Evolutionary conservation across 2,113 vertebrate species (phyloP).

Genomic region (Apodemus speciosus): DNA sequence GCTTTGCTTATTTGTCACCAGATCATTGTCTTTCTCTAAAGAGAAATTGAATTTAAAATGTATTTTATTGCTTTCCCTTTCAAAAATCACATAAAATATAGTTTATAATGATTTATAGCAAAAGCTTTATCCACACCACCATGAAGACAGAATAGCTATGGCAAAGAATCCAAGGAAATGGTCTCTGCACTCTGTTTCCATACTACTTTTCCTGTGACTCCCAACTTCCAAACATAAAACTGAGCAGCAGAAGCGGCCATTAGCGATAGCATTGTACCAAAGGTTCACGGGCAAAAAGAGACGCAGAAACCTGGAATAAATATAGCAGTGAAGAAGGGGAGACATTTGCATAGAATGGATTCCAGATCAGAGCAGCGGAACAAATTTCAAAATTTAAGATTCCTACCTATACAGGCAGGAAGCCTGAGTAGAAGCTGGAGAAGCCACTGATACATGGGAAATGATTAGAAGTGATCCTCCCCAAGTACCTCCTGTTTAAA

Average conservation of each 20-base stretch:
- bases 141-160: not conserved
- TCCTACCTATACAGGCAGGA: not conserved
- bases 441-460: slow-evolving; percentile 33
- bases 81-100: not conserved
- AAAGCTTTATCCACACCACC: not conserved
- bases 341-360: not conserved
- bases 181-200: not conserved
- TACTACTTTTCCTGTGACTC: not conserved
- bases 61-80: slow-evolving; percentile 5
- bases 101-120: not conserved
- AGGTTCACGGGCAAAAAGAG: not conserved
- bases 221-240: slow-evolving; percentile 12
- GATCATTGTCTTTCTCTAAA: not conserved
- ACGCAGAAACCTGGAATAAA: not conserved
- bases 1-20: not conserved
- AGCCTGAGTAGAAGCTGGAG: slow-evolving; percentile 55
- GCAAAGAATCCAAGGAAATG: not conserved
- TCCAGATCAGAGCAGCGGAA: not conserved
- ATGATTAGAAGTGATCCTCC: slow-evolving; percentile 42
- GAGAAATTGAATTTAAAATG: slow-evolving; percentile 23
- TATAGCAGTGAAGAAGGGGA: not conserved
- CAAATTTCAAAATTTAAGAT: slow-evolving; percentile 38
- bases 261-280: slow-evolving; percentile 46
- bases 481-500: slow-evolving; percentile 60
- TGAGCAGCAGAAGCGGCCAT: not conserved